Conservation (phyloP, 1,140 invertebrate species). For the Tetranychus urticae region DNA sequence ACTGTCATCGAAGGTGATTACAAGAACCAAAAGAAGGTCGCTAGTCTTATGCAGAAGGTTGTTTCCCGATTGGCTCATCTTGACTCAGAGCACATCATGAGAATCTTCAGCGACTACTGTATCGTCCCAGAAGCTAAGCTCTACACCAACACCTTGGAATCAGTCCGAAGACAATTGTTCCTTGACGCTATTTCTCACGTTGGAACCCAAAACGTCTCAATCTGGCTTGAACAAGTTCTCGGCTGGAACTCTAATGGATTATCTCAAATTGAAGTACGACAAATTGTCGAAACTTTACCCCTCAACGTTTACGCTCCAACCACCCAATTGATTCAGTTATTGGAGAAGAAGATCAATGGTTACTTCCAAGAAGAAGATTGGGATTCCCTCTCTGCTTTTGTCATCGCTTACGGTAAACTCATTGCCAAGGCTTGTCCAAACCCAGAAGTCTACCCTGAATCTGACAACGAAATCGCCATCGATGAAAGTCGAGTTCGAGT, state of each 20-base stretch:
- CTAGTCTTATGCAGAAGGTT: neutral
- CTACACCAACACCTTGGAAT: no score
- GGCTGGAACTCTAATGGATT: neutral
- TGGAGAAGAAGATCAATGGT: neutral
- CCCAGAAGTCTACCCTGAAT: neutral
- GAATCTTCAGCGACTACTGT: neutral
- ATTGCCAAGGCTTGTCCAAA: neutral
- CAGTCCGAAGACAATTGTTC: neutral
- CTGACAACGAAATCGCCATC: neutral
- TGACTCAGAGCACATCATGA: neutral
- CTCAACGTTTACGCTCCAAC: conserved; percentile 1
- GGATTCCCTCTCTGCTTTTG: neutral
- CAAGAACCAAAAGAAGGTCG: neutral
- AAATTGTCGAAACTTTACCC: conserved; percentile 5
- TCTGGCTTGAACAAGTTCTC: conserved; percentile 1
- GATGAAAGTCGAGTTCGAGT: neutral
- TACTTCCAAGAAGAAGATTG: neutral
- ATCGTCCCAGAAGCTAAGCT: neutral
- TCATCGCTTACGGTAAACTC: neutral
- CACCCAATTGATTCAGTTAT: neutral
- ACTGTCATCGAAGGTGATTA: neutral
- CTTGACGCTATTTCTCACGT: conserved; percentile 1
- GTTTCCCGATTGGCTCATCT: neutral
- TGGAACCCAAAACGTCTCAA: neutral
- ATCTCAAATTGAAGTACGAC: neutral